Evolutionary conservation across 2,113 vertebrate species (phyloP).

Genomic region (Sander vitreus): DNA sequence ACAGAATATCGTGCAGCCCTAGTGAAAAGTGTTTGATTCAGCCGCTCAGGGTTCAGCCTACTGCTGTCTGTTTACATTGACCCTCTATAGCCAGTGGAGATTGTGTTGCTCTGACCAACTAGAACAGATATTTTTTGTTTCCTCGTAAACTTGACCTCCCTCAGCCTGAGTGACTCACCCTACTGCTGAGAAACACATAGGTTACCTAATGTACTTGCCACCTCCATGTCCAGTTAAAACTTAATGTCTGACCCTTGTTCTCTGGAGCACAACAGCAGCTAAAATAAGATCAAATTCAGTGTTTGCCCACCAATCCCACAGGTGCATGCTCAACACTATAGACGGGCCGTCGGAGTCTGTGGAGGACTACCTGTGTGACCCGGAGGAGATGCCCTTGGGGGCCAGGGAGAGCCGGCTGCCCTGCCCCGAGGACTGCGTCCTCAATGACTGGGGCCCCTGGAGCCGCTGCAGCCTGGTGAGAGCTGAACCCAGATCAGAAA

Average conservation of each 20-base stretch:
- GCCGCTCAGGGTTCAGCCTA: neutral
- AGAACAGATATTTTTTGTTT: neutral
- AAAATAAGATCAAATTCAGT: conserved; percentile 9
- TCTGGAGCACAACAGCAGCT: neutral
- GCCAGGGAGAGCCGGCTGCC: conserved; percentile 92
- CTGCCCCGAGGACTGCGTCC: conserved; percentile 96
- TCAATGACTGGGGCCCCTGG: conserved; percentile 95
- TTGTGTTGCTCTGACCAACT: neutral
- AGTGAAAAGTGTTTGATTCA: neutral
- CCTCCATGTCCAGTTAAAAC: conserved; percentile 3
- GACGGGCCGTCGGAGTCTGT: conserved; percentile 94
- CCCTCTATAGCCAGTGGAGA: neutral
- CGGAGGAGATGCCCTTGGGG: conserved; percentile 96
- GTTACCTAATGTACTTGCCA: neutral
- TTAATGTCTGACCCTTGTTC: neutral
- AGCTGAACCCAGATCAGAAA: conserved; percentile 27
- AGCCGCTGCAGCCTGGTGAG: conserved; percentile 93
- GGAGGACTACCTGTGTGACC: conserved; percentile 97
- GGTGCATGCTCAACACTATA: conserved; percentile 97
- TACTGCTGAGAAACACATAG: neutral
- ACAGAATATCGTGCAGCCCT: no score
- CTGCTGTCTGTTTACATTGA: neutral
- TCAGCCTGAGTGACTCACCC: neutral
- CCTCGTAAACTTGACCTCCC: neutral
- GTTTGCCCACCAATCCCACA: conserved; percentile 64